Evolutionary conservation across 2,113 vertebrate genomes (phyloP).

Genomic region (Diadophis punctatus): DNA sequence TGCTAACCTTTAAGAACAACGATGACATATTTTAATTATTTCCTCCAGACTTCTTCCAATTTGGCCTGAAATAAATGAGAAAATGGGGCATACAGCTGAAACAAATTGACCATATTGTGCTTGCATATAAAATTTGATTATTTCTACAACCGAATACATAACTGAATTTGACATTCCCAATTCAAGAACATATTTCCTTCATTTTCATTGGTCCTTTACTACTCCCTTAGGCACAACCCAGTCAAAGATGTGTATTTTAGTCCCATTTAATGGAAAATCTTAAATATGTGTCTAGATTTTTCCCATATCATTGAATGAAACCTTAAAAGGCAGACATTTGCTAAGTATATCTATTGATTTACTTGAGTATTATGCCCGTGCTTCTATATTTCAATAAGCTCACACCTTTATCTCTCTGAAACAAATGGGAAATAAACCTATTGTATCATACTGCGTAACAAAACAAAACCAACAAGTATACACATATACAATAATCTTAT

Average conservation of each 20-base stretch:
- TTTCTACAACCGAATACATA: constrained; percentile 4
- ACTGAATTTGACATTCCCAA: constrained; percentile 15
- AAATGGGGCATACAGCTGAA: not conserved
- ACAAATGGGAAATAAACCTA: not conserved
- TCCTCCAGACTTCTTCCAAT: not conserved
- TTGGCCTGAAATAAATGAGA: not conserved
- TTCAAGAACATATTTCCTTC: constrained; percentile 5
- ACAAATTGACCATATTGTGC: constrained; percentile 7
- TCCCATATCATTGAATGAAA: not conserved
- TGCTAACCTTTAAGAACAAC: not conserved
- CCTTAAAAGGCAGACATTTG: not conserved
- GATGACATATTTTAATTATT: not conserved
- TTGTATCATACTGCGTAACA: not conserved
- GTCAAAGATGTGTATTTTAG: not conserved
- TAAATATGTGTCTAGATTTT: not conserved
- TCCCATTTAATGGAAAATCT: not conserved
- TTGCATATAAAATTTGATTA: constrained; percentile 13
- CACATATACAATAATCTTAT: not conserved
- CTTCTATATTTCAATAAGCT: not conserved
- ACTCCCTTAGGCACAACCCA: not conserved
- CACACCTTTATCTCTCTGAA: not conserved
- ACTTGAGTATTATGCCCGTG: not conserved
- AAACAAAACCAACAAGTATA: not conserved
- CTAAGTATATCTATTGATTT: not conserved
- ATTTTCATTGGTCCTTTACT: not conserved